Base-by-base conservation (phyloP, 2,797 vertebrate genomes). In the Epinephelus coioides region DNA sequence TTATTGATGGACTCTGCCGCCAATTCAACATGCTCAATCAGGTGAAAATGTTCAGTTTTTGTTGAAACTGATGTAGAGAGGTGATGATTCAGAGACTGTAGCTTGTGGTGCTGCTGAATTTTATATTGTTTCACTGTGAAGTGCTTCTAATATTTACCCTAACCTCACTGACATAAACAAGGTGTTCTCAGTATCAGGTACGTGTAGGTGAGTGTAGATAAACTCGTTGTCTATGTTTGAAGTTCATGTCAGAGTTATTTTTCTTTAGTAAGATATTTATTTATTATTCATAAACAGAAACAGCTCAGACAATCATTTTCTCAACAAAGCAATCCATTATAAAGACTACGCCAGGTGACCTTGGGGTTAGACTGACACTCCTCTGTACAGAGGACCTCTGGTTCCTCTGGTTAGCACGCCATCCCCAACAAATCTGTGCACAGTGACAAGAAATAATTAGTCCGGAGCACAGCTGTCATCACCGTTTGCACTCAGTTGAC, bases 361-460 rank as follows among this genome's bases (percentile, higher is more conserved):
- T 76, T 83, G 59, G 34, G 65, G 63, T 71, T 47, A 73, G 49
- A 69, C 65, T 51, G 78, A 73, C 59, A 82, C 64, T 73, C 60
- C 51, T 79, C 6, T 63, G 59, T 72, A 66, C 66, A 66, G 69
- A 61, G 30, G 73, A 73, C 66, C 73, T 75, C 64, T 38, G 50
- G 71, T 87, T 90, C 61, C 73, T 75, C 64, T 38, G 50, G 71
- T 87, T 90, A 78, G 50, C 57, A 54, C 10, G 6, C 40, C 56
- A 18, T 85, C 30, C 65, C 51, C 21, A 59, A 80, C 79, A 86
- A 89, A 82, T 86, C 71, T 83, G 81, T 70, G 51, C 80, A 70
- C 74, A 55, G 74, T 74, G 87, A 92, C 84, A 86, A 86, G 78
- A 88, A 85, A 86, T 81, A 90, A 92, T 89, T 83, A 85, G 81